Evolutionary conservation across 2,797 vertebrate species (phyloP).

Genomic region (Smutsia gigantea): DNA sequence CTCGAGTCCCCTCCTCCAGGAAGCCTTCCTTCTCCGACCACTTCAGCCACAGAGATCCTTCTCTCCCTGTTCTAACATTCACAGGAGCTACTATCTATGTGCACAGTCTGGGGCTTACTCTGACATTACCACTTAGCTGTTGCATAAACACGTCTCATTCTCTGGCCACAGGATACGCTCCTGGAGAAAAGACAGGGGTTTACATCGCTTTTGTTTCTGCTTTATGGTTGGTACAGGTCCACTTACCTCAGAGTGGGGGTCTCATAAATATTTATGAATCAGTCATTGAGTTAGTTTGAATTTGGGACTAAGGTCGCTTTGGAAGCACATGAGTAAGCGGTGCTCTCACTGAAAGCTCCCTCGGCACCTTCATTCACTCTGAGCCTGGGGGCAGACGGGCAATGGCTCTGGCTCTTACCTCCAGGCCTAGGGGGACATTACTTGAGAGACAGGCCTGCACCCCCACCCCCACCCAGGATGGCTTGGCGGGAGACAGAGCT

Average conservation of each 20-base stretch:
- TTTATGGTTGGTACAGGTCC: background rate
- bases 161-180: background rate
- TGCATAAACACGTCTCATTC: background rate
- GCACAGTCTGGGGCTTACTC: background rate
- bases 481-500: background rate
- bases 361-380: background rate
- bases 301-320: background rate
- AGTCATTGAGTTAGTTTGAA: background rate
- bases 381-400: too few relatives aligned
- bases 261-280: background rate
- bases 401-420: background rate
- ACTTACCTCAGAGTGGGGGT: background rate
- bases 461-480: background rate
- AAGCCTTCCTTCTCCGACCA: background rate
- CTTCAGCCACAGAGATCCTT: background rate
- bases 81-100: background rate
- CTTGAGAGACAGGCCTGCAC: background rate
- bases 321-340: slow-evolving; percentile 35
- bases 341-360: background rate
- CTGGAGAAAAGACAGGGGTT: background rate
- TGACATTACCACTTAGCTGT: background rate
- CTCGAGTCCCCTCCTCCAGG: background rate
- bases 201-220: background rate
- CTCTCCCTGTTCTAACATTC: background rate
- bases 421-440: background rate